A percentile compares a stretch with the other conserved stretches of the same genome.
phyloP scores from a whole-genome alignment of 2,797 vertebrate species.

The Knipowitschia caucasica region DNA sequence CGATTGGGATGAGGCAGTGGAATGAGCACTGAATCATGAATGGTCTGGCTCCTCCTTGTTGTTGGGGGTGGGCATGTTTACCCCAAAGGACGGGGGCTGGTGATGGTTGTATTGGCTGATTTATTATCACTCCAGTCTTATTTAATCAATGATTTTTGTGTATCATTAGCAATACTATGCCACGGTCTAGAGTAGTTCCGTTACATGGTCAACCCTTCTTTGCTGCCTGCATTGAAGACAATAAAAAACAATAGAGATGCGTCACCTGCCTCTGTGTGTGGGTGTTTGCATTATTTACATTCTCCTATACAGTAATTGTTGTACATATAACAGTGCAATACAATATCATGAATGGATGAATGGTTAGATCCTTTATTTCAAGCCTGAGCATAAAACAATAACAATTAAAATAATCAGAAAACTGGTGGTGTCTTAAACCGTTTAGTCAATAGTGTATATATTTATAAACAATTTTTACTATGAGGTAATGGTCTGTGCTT shows the following conservation, averaged over 20 bases:
- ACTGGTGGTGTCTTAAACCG: too few species aligned
- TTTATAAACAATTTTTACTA: too few species aligned
- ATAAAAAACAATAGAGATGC: neutral
- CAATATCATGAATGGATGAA: too few species aligned
- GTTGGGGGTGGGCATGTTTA: conserved; percentile 21
- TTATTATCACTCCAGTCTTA: conserved; percentile 1
- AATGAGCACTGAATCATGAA: conserved; percentile 48
- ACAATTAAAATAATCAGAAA: too few species aligned
- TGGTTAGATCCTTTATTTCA: too few species aligned
- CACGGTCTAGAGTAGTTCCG: conserved; percentile 5
- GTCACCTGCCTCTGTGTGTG: neutral
- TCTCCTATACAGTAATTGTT: neutral
- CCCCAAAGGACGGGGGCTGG: conserved; percentile 16
- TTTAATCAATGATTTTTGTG: conserved; percentile 16
- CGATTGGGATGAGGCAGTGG: conserved; percentile 55
- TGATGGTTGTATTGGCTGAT: conserved; percentile 6
- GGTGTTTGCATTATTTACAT: neutral
- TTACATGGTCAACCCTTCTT: neutral
- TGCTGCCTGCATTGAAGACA: neutral
- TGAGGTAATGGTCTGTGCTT: too few species aligned
- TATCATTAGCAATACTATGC: neutral
- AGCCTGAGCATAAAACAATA: too few species aligned
- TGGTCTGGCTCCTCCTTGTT: conserved; percentile 32
- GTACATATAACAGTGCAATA: neutral
- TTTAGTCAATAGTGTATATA: too few species aligned